Evolutionary conservation across 92 coral and sea anemone species (phyloP), one percentile per base, ranked within the genome.

Genomic region (Actinernus sp.): DNA sequence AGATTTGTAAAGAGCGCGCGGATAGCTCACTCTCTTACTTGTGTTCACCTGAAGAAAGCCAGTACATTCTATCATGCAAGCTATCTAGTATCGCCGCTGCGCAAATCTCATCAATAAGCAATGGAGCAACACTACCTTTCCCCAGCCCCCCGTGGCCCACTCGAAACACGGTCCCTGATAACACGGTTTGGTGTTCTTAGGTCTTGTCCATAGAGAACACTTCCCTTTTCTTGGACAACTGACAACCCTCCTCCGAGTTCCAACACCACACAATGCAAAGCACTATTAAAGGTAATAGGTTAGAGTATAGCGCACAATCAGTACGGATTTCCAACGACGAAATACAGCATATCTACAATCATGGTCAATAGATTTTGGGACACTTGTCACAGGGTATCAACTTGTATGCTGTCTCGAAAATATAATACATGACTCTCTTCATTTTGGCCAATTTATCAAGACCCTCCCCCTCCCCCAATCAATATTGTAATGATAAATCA

Each of bases 221-320:
- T 76, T 71, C 5, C 84, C 89, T 30, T 53, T 48, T 26, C 86
- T 49, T n/a, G 98, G 98, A 21, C 98, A 93, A 34, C 64, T 74
- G 21, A 90, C 97, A 4, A 44, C 19, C 40, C 98, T 78, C 64
- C 84, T 44, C 30, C 84, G 79, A 29, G 58, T 56, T 1, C 98
- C 98, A 41, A 78, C 79, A 11, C 97, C 98, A 72, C 98, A 93
- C 1, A 90, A 54, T 22, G 87, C 90, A 49, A 62, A 81, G 57
- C 98, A 93, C 85, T 93, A 61, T 5, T 46, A 32, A 22, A 65
- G n/a, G 21, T 1, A 14, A 52, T 17, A n/a, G n/a, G n/a, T n/a
- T n/a, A n/a, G n/a, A n/a, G n/a, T n/a, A n/a, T n/a, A n/a, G n/a
- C n/a, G n/a, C n/a, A n/a, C n/a, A n/a, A n/a, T n/a, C n/a, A n/a